These are phyloP conservation scores for Rhinella marina DNA, from an alignment of 2,797 vertebrate species.

Conservation along the genomic window DNA sequence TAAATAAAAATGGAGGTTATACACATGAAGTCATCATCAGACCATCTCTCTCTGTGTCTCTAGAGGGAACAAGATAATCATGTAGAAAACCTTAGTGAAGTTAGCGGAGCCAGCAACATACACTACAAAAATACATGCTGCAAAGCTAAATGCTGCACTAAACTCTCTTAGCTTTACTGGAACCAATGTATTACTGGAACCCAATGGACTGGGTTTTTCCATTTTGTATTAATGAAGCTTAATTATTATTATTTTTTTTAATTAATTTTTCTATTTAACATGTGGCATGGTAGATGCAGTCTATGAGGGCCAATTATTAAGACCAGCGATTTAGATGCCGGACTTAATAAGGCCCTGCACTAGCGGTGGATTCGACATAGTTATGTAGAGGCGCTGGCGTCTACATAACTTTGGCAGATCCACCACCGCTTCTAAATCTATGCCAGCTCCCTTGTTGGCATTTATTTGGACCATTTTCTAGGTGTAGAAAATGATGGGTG, in stretches of 20 bases:
- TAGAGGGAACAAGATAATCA: constrained; percentile 14
- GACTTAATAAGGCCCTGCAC: too few species aligned
- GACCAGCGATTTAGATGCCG: too few species aligned
- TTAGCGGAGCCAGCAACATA: not conserved
- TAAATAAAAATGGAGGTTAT: constrained; percentile 52
- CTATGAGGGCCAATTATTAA: too few species aligned
- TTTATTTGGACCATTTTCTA: too few species aligned
- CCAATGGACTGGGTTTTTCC: not conserved
- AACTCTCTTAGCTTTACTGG: not conserved
- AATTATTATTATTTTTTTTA: not conserved
- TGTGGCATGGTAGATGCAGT: too few species aligned
- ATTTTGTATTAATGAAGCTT: not conserved
- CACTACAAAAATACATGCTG: not conserved
- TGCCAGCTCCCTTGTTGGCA: too few species aligned
- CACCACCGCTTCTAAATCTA: too few species aligned
- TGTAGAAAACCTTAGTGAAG: not conserved
- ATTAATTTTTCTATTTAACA: too few species aligned
- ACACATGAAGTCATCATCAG: constrained; percentile 36
- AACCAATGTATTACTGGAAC: not conserved
- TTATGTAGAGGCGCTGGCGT: too few species aligned
- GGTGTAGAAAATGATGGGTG: too few species aligned
- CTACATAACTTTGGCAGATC: too few species aligned
- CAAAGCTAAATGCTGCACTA: not conserved
- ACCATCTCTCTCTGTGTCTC: constrained; percentile 14
- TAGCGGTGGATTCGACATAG: too few species aligned